Evolutionary conservation across 2,797 vertebrate species (phyloP).

Genomic region (Cryptoprocta ferox): DNA sequence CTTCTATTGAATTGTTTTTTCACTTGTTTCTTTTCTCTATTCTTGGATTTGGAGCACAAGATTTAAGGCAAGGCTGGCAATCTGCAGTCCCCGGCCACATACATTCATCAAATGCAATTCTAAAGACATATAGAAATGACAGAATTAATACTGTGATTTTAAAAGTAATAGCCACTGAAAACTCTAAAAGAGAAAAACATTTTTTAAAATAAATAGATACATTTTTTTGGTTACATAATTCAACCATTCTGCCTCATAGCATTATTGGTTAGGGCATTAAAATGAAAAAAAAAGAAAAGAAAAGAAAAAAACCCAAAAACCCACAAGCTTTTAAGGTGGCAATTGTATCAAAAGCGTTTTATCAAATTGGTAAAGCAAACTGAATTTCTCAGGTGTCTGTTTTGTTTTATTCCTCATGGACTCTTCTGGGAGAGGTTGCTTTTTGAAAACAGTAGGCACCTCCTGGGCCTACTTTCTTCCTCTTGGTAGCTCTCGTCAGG

Average conservation of each 20-base stretch:
- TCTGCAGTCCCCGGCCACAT: not conserved
- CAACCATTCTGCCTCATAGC: not conserved
- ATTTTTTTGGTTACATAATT: not conserved
- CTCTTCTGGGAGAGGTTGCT: not conserved
- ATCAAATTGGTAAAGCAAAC: not conserved
- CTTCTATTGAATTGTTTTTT: not conserved
- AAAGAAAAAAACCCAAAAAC: too few species aligned
- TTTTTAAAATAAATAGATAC: not conserved
- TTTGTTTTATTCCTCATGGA: not conserved
- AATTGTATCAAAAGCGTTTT: not conserved
- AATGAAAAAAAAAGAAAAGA: not conserved
- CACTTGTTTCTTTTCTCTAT: conserved; percentile 15
- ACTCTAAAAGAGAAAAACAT: not conserved
- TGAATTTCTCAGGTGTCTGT: not conserved
- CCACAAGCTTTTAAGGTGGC: not conserved
- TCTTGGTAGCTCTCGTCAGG: not conserved
- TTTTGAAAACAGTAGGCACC: not conserved
- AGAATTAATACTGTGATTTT: not conserved
- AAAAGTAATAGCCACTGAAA: not conserved
- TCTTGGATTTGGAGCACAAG: not conserved
- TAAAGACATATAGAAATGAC: not conserved
- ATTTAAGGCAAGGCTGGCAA: not conserved
- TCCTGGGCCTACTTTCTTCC: not conserved
- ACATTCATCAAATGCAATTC: not conserved
- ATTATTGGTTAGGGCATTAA: not conserved